phyloP scores from a whole-genome alignment of 1,140 invertebrate genomes.

The Lepidurus apus region DNA sequence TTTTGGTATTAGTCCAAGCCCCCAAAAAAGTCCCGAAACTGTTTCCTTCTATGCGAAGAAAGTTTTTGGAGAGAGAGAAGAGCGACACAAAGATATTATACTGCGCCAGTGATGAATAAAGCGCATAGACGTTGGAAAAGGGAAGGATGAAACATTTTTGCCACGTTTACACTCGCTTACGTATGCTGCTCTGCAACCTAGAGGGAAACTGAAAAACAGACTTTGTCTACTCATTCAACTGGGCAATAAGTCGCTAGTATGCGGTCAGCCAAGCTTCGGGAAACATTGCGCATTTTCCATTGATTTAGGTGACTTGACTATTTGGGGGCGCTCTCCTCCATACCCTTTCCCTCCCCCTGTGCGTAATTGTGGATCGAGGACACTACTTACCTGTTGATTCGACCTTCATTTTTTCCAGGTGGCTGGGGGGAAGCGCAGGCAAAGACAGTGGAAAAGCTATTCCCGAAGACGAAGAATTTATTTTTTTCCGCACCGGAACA shows the following conservation, averaged over 20 bases:
- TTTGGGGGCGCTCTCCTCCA: not conserved
- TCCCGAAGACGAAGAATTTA: no score
- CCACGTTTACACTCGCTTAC: slow-evolving; percentile 17
- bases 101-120: not conserved
- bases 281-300: no score
- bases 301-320: not conserved
- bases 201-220: no score
- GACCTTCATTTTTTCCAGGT: not conserved
- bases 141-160: slow-evolving; percentile 7
- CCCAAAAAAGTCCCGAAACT: not conserved
- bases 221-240: no score
- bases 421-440: not conserved
- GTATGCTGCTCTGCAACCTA: not conserved
- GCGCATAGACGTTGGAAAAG: not conserved
- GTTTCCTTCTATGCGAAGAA: not conserved
- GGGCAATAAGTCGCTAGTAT: not conserved
- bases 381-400: not conserved
- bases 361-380: no score
- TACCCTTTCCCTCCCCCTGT: not conserved
- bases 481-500: not conserved
- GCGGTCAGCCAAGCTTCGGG: not conserved
- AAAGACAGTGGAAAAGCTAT: no score
- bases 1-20: slow-evolving; percentile 11
- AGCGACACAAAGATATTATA: not conserved
- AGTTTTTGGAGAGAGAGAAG: not conserved